phyloP scores from a whole-genome alignment of 2,888 invertebrate species.

The Scelioninae gen. 1 region DNA sequence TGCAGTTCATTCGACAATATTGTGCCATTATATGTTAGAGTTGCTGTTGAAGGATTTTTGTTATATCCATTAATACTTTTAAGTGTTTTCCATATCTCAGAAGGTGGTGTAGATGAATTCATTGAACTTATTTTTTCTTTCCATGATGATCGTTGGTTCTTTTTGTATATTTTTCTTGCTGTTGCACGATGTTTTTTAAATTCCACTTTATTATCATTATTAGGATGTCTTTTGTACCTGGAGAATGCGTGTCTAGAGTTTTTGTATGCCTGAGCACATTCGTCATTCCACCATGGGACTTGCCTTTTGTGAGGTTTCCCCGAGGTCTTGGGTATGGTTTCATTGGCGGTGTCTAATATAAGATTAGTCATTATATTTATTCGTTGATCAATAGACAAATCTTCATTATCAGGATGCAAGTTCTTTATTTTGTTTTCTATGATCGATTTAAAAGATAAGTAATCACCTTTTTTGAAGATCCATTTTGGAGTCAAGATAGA shows the following conservation, averaged over 20 bases:
- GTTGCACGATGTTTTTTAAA: background rate
- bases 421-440: background rate
- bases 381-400: background rate
- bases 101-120: background rate
- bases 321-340: slow-evolving; percentile 50
- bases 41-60: background rate
- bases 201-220: background rate
- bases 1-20: background rate
- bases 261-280: background rate
- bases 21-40: background rate
- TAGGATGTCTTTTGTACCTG: background rate
- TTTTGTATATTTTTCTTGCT: slow-evolving; percentile 30
- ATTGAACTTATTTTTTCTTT: background rate
- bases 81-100: slow-evolving; percentile 1
- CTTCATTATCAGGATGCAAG: background rate
- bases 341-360: slow-evolving; percentile 50
- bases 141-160: slow-evolving; percentile 48
- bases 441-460: background rate
- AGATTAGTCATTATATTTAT: slow-evolving; percentile 22
- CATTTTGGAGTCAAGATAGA: slow-evolving; percentile 29
- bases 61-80: slow-evolving; percentile 11
- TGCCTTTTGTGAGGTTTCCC: slow-evolving; percentile 3
- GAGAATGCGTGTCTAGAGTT: slow-evolving; percentile 2
- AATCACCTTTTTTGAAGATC: slow-evolving; percentile 65
- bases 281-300: slow-evolving; percentile 26